Conservation (phyloP, 2,888 invertebrate species). For the Diloba caeruleocephala region DNA sequence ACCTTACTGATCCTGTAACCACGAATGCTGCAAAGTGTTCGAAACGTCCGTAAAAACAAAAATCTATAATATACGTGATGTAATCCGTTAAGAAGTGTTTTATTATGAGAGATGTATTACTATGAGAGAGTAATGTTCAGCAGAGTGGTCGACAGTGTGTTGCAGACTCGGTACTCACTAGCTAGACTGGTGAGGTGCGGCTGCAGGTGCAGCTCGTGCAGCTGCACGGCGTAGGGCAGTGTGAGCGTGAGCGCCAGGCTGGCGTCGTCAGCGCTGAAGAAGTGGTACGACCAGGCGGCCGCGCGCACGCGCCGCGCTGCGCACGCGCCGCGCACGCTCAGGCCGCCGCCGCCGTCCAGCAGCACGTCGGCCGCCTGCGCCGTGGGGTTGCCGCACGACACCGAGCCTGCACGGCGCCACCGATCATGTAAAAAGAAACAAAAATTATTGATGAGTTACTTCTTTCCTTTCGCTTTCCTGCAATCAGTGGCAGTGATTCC, state of each 20-base stretch:
- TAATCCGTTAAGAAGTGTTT: too few species aligned
- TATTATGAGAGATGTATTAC: too few species aligned
- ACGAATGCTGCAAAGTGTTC: too few species aligned
- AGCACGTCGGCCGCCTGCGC: constrained; percentile 97
- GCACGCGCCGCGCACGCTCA: constrained; percentile 90
- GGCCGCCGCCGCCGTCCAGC: constrained; percentile 90
- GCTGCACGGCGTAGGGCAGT: constrained; percentile 95
- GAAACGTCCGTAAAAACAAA: too few species aligned
- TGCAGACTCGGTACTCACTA: constrained; percentile 81
- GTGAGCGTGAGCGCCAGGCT: constrained; percentile 96
- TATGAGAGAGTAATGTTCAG: too few species aligned
- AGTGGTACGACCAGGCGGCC: constrained; percentile 98
- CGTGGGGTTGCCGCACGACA: constrained; percentile 94
- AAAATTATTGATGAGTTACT: too few species aligned
- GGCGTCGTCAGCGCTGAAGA: constrained; percentile 95
- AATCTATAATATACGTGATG: too few species aligned
- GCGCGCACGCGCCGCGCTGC: constrained; percentile 95
- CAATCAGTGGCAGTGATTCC: too few species aligned
- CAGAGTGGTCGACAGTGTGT: too few species aligned
- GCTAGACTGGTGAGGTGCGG: constrained; percentile 95
- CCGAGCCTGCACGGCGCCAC: constrained; percentile 88
- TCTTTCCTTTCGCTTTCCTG: too few species aligned
- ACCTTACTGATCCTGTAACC: too few species aligned
- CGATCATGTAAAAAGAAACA: too few species aligned
- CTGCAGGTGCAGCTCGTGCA: constrained; percentile 96